These are phyloP conservation scores for Onychomys leucogaster DNA, from an alignment of 2,797 vertebrate genomes.

Conservation along the genomic window DNA sequence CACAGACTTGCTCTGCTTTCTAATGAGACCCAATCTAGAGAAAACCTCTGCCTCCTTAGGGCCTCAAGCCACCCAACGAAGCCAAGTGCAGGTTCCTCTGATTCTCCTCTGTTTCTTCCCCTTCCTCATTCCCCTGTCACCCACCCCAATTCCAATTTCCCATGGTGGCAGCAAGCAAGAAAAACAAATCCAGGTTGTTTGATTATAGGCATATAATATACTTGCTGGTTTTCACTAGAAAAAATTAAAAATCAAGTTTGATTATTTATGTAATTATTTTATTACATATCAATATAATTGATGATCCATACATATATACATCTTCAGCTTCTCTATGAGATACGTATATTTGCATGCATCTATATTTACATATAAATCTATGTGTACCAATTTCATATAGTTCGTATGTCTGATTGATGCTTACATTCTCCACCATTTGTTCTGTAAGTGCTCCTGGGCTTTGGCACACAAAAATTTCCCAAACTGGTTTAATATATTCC, in stretches of 20 bases:
- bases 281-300: background rate
- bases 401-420: background rate
- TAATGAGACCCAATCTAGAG: background rate
- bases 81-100: background rate
- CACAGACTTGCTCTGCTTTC: background rate
- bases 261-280: background rate
- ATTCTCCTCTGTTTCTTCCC: background rate
- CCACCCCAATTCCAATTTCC: background rate
- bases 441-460: background rate
- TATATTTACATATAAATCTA: background rate
- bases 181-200: background rate
- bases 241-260: background rate
- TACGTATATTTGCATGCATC: background rate
- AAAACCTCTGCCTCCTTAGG: background rate
- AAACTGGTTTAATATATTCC: background rate
- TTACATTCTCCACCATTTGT: background rate
- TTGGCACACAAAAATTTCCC: background rate
- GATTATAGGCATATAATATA: background rate
- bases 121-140: background rate
- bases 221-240: conserved; percentile 3
- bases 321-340: background rate
- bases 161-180: background rate
- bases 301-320: background rate
- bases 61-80: background rate
- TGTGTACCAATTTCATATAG: background rate